Percentiles rank a stretch among this genome's conserved stretches.
phyloP scores from a whole-genome alignment of 2,888 invertebrate species.

The Drosophila rubida region DNA sequence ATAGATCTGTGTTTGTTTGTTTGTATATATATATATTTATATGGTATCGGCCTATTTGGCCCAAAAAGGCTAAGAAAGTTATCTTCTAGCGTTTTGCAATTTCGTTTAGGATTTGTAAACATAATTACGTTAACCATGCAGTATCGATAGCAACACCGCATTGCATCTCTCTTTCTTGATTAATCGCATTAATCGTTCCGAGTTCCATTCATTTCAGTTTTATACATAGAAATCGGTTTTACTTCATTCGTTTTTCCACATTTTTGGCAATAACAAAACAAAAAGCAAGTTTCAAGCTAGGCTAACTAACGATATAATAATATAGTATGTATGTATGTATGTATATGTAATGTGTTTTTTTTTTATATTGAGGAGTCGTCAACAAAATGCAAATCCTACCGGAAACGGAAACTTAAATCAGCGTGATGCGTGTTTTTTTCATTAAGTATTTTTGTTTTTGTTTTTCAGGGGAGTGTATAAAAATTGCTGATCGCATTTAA shows the following conservation, averaged over 20 bases:
- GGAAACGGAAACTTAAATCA: conserved; percentile 13
- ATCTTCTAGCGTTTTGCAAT: conserved; percentile 17
- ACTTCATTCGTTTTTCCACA: neutral
- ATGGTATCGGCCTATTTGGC: conserved; percentile 23
- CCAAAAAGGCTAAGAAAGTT: conserved; percentile 26
- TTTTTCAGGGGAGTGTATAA: conserved; percentile 10
- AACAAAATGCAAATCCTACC: conserved; percentile 17
- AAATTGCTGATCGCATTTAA: conserved; percentile 19
- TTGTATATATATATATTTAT: conserved; percentile 19
- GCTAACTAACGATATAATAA: conserved; percentile 49
- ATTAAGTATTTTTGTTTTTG: conserved; percentile 1
- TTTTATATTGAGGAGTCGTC: conserved; percentile 7
- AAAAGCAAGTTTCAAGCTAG: conserved; percentile 59
- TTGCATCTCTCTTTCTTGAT: conserved; percentile 2
- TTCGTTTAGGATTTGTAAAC: conserved; percentile 6
- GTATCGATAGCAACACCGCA: conserved; percentile 28
- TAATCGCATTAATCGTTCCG: conserved; percentile 8
- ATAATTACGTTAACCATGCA: conserved; percentile 44
- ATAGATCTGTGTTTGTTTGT: conserved; percentile 17
- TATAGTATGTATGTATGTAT: conserved; percentile 16
- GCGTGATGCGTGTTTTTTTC: conserved; percentile 11
- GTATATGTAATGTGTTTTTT: neutral
- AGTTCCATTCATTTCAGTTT: neutral
- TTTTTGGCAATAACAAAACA: conserved; percentile 56
- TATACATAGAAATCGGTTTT: neutral